Evolutionary conservation across 92 coral and sea anemone species (phyloP), one percentile per base, ranked within the genome.

Genomic region (Metridium senile): DNA sequence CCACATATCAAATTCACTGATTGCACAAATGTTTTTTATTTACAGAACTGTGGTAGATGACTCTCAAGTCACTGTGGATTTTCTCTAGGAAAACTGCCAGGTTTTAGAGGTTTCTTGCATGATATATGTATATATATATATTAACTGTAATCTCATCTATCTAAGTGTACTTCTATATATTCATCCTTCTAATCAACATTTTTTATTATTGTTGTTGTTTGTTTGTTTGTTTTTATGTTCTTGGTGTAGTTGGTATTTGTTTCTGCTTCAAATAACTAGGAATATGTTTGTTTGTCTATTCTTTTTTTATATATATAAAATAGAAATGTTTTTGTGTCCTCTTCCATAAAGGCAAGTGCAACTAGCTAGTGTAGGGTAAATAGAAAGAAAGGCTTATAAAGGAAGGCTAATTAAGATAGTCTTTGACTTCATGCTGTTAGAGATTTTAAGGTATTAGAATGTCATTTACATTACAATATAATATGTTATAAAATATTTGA

Each of bases 21-120:
- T n/a, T n/a, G n/a, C n/a, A n/a, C n/a, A n/a, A n/a, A n/a, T n/a
- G n/a, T 22, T 10, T 27, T 49, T 59, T 22, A 59, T 7, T 59
- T 22, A 54, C 93, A 95, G 99, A 83, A 93, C 97, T 70, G 89
- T 92, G 43, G 95, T 95, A 65, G 99, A 95, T 79, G 90, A 89
- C 82, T 93, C 98, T 74, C 99, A 95, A 79, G 93, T 95, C 56
- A 95, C 99, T 21, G 99, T 95, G 78, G 99, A 95, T 86, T 95
- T 95, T 62, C 89, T 95, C 45, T 95, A 79, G 88, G 73, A 71
- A 7, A 10, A 11, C 20, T 26, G 32, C 34, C 31, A 49, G 32
- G 45, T 13, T 68, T 22, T 68, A 6, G 9, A 28, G 13, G 49
- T 70, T 52, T 11, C 21, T 11, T 39, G 25, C 57, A 13, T 46